Evolutionary conservation across 2,888 invertebrate genomes (phyloP), one percentile per base, ranked within the genome.

Genomic region (Diaprepes abbreviatus): DNA sequence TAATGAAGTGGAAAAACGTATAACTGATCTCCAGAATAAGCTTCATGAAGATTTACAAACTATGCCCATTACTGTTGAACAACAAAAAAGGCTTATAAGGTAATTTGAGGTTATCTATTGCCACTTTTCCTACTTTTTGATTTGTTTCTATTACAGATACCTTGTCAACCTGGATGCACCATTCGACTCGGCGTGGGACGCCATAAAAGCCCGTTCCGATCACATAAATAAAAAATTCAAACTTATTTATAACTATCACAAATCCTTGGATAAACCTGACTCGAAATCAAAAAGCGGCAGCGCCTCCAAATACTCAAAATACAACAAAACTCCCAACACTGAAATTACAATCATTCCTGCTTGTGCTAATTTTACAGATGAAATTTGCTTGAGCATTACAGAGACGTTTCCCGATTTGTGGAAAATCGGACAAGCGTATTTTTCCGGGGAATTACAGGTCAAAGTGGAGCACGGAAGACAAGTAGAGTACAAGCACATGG

Each of bases 151-250:
- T 43, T 70, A 10, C 40, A 92, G 95, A 88, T 89, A 91, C 81
- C 87, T 93, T 73, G 89, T 91, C n/a, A 91, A 90, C 79, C 85
- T 94, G 72, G 93, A 93, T 79, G 89, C 89, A 59, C 87, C 87
- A 3, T 94, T 93, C 5, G 98, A 99, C 85, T 96, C 98, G 1
- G 98, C 97, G 0, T 98, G 98, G 98, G 93, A 95, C 73, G 97
- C 97, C 2, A 93, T 99, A 74, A 89, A 88, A 52, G 91, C 93
- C 71, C 92, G 95, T 72, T 92, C 94, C 70, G 91, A 92, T 59
- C 96, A 94, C 84, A 87, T 97, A 7, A 89, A 90, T 77, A 86
- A 85, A 68, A 87, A 90, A 40, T 86, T 94, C 81, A 89, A 87
- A 85, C 82, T 88, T 81, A 88, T 92, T 85, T 83, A 90, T 83